These are phyloP conservation scores for Dysidea cf. avara DNA, from an alignment of 37 sponge, comb jelly and placozoan genomes.

Conservation along the genomic window DNA sequence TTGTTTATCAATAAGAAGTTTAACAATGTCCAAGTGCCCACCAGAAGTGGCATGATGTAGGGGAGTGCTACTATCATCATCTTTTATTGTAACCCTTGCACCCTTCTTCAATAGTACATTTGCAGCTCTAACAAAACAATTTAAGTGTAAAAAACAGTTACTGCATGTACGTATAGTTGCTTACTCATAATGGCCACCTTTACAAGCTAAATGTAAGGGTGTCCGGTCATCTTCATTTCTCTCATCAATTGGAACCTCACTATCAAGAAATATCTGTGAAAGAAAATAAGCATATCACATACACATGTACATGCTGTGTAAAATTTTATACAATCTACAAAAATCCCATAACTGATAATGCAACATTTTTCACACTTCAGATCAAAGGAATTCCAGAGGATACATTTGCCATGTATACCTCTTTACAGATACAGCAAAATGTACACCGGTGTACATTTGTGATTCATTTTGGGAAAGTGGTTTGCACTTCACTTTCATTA, in stretches of 20 bases:
- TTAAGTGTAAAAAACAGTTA: too few relatives aligned
- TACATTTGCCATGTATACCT: too few relatives aligned
- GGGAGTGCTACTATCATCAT: conserved; percentile 65
- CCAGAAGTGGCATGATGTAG: conserved; percentile 64
- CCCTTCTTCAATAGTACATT: too few relatives aligned
- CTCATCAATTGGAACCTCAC: neutral
- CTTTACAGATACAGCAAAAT: too few relatives aligned
- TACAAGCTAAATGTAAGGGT: conserved; percentile 62
- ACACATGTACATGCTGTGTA: neutral
- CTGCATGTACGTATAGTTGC: neutral
- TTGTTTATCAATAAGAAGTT: conserved; percentile 44
- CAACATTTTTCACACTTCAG: too few relatives aligned
- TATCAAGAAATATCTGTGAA: neutral
- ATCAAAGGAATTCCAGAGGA: too few relatives aligned
- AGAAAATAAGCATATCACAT: neutral
- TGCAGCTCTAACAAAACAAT: neutral
- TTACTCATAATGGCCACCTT: conserved; percentile 39
- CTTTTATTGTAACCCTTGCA: conserved; percentile 30
- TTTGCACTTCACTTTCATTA: too few relatives aligned
- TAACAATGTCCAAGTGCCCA: conserved; percentile 42
- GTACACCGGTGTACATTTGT: too few relatives aligned
- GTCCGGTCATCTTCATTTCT: conserved; percentile 68
- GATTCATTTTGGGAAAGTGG: too few relatives aligned
- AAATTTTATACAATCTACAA: too few relatives aligned
- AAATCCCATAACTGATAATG: too few relatives aligned